Base-by-base conservation (phyloP, 2,888 invertebrate genomes). In the Flexamia atlantica region DNA sequence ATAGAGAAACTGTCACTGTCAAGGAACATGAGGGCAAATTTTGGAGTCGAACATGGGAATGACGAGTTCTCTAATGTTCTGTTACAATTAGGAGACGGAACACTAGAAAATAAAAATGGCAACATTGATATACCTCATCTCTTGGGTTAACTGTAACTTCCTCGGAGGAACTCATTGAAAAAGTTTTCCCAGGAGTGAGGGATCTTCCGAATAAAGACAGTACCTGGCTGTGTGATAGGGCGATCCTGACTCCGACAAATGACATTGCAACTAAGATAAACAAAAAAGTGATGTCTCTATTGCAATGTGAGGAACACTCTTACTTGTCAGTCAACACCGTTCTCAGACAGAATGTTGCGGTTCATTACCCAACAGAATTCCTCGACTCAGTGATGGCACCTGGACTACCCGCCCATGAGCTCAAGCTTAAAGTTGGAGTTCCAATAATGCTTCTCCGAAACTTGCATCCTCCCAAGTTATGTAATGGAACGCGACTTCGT, bases 311-410 rank as follows among this genome's bases (percentile, higher is more conserved):
- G 23, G 53, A 53, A 53, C 23, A 23, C 2, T 36, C 20, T 32
- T 83, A 81, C 72, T 32, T 70, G n/a, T 85, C 84, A 10, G 60
- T 84, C 17, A 81, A 86, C 60, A 81, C 60, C 32, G 14, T 40
- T 25, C 50, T 80, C 32, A 53, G 42, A 14, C 81, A 57, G 64
- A 42, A 85, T 60, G 68, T 50, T 40, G 81, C 80, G n/a, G 83
- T 57, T 36, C 83, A 42, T n/a, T 83, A 83, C 50, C 83, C 85
- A 14, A 30, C 64, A 17, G 83, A 85, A 76, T 85, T 85, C 81
- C 81, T 86, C 25, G 82, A 86, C 40, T 85, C 84, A 0, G 46
- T 84, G 12, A 76, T 68, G 40, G 80, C 80, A 20, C 76, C 84
- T 57, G 85, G 82, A 64, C 28, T 85, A 17, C 84, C 83, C 64